Conservation (phyloP, 2,888 invertebrate species). For the Nomada flava region DNA sequence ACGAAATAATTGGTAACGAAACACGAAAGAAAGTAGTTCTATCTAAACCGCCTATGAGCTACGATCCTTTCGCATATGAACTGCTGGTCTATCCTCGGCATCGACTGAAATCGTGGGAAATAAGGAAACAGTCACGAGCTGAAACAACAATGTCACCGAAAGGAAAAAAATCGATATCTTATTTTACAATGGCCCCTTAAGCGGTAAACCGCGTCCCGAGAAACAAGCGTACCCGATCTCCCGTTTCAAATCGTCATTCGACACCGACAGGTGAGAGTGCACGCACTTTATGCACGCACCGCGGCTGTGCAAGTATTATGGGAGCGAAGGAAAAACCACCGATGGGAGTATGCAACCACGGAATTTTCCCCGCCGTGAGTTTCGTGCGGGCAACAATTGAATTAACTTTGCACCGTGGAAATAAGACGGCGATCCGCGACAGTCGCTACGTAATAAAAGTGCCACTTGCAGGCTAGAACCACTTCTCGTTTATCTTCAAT, state of each 20-base stretch:
- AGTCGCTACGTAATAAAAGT: slow-evolving; percentile 28
- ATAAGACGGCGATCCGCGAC: background rate
- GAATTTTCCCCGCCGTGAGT: slow-evolving; percentile 26
- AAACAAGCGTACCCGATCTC: slow-evolving; percentile 49
- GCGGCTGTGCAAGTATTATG: slow-evolving; percentile 21
- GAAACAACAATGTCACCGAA: background rate
- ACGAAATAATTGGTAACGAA: background rate
- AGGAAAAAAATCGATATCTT: slow-evolving; percentile 40
- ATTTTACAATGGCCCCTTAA: slow-evolving; percentile 43
- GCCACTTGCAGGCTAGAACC: slow-evolving; percentile 15
- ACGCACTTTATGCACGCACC: slow-evolving; percentile 29
- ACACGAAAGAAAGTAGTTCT: background rate
- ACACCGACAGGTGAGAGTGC: slow-evolving; percentile 59
- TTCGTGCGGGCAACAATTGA: slow-evolving; percentile 32
- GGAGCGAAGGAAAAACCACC: slow-evolving; percentile 45
- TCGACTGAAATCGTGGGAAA: slow-evolving; percentile 41
- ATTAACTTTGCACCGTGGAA: slow-evolving; percentile 16
- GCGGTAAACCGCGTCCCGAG: slow-evolving; percentile 62
- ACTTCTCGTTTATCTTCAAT: background rate
- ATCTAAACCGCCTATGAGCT: background rate
- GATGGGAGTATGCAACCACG: background rate
- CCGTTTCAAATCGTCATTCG: slow-evolving; percentile 57
- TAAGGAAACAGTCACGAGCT: slow-evolving; percentile 29
- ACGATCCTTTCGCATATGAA: background rate
- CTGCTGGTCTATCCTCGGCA: background rate